These are phyloP conservation scores for Boulengeromyrus knoepffleri DNA, from an alignment of 2,113 vertebrate species.

Conservation along the genomic window DNA sequence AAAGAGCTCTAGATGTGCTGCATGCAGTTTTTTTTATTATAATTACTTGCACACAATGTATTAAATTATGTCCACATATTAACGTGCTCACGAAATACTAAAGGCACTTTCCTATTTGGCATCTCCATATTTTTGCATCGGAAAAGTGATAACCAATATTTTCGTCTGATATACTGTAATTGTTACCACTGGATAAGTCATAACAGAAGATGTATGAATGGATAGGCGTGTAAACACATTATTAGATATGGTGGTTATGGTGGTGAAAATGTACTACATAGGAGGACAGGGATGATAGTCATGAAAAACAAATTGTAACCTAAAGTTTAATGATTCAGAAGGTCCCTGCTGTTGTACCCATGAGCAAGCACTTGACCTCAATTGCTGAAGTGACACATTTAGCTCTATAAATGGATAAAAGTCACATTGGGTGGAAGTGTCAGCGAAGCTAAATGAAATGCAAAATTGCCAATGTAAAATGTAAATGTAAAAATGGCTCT, in stretches of 20 bases:
- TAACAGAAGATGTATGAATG: neutral
- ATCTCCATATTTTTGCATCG: neutral
- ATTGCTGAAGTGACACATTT: constrained; percentile 1
- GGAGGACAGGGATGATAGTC: neutral
- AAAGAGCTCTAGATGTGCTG: too few relatives aligned
- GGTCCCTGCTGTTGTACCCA: neutral
- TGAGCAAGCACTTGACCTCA: neutral
- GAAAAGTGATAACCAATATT: neutral
- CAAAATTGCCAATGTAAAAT: neutral
- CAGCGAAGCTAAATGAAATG: neutral
- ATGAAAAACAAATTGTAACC: neutral
- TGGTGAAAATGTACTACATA: neutral
- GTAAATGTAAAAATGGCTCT: neutral
- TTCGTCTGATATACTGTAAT: neutral
- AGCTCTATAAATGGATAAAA: constrained; percentile 1
- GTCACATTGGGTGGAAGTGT: neutral
- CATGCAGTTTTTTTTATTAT: too few relatives aligned
- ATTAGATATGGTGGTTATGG: neutral
- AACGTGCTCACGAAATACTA: neutral
- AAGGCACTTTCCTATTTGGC: neutral
- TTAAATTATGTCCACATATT: neutral
- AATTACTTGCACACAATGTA: too few relatives aligned
- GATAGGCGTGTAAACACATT: neutral
- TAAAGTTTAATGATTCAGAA: neutral
- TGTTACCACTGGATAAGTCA: neutral